Percentiles rank a stretch among this genome's conserved stretches.
These are phyloP conservation scores for Scaptomyza parva DNA, from an alignment of 2,888 invertebrate genomes.

Conservation along the genomic window DNA sequence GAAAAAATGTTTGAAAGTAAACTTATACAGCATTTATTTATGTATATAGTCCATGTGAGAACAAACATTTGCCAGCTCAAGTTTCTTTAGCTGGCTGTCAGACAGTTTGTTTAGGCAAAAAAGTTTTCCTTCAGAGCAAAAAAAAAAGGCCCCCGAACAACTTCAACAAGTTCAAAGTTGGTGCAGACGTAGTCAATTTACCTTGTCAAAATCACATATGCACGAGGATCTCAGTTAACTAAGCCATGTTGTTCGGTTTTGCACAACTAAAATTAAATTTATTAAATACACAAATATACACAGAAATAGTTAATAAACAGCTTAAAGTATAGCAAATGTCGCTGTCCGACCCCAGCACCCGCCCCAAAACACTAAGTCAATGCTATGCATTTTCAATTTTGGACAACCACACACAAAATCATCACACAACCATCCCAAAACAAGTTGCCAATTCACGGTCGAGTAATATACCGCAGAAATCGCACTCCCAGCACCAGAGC, in stretches of 20 bases:
- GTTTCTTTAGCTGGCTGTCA: constrained; percentile 4
- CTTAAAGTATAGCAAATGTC: constrained; percentile 54
- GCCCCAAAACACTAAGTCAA: constrained; percentile 48
- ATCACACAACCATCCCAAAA: constrained; percentile 14
- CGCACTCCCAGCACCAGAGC: constrained; percentile 28
- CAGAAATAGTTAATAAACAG: constrained; percentile 24
- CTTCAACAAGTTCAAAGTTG: constrained; percentile 19
- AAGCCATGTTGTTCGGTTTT: background rate
- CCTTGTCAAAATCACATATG: background rate
- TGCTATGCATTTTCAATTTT: constrained; percentile 71
- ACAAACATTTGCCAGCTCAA: background rate
- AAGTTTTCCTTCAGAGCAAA: constrained; percentile 27
- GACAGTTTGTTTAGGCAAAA: constrained; percentile 15
- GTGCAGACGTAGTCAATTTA: constrained; percentile 23
- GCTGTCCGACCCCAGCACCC: constrained; percentile 71
- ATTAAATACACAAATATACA: constrained; percentile 27
- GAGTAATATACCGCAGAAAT: constrained; percentile 9
- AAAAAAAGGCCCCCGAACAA: constrained; percentile 15
- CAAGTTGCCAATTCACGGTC: constrained; percentile 39
- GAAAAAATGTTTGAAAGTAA: background rate
- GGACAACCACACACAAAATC: constrained; percentile 50
- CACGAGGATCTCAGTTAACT: background rate
- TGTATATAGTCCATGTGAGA: background rate
- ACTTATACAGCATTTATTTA: background rate
- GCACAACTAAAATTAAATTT: constrained; percentile 36